Evolutionary conservation across 1,140 invertebrate species (phyloP).

Genomic region (Dufourea novaeangliae): DNA sequence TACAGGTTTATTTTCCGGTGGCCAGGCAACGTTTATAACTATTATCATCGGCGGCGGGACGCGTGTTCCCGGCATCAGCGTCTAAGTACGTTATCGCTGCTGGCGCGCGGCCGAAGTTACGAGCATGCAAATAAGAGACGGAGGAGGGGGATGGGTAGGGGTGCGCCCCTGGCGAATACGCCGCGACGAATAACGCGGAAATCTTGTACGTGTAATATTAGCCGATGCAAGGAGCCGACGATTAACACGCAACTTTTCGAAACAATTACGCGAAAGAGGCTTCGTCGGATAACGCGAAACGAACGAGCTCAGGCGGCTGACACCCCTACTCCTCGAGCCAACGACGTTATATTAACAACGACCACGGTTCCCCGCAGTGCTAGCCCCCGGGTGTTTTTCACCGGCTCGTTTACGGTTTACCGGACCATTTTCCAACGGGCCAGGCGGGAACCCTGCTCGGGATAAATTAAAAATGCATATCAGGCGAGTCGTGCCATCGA

Average conservation of each 20-base stretch:
- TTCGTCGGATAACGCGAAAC: constrained; percentile 10
- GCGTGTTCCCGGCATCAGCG: constrained; percentile 23
- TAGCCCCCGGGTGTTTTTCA: constrained; percentile 14
- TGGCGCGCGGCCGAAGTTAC: constrained; percentile 29
- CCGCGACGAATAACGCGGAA: constrained; percentile 42
- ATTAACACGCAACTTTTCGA: constrained; percentile 49
- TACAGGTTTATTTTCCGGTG: not conserved
- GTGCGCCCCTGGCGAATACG: constrained; percentile 12
- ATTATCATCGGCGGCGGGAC: constrained; percentile 35
- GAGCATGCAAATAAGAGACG: constrained; percentile 46
- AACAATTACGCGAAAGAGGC: constrained; percentile 38
- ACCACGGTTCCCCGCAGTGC: too few species aligned
- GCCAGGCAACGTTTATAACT: constrained; percentile 11
- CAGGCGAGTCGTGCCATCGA: constrained; percentile 21
- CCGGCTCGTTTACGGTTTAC: not conserved
- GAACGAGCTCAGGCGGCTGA: constrained; percentile 1
- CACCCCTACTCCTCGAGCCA: too few species aligned
- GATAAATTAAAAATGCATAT: constrained; percentile 38
- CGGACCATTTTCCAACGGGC: not conserved
- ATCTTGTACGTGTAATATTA: constrained; percentile 35
- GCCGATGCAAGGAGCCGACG: not conserved
- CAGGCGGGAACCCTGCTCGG: not conserved
- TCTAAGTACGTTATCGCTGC: constrained; percentile 43
- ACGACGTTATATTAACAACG: too few species aligned
- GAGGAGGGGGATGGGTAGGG: not conserved